Evolutionary conservation across 2,888 invertebrate species (phyloP).

Genomic region (Serrognathus titanus): DNA sequence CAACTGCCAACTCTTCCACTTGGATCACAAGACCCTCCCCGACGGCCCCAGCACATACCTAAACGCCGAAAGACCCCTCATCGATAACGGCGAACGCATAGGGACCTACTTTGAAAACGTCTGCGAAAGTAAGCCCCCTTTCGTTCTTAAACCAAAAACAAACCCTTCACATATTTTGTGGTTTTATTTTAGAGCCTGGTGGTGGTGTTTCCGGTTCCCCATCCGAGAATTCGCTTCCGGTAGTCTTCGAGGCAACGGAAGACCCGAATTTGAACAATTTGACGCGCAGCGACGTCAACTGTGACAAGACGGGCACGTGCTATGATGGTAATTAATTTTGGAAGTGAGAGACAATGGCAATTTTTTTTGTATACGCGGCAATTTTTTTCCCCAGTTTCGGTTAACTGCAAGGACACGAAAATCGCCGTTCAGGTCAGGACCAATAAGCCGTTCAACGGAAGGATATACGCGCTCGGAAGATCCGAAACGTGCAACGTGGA

Average conservation of each 20-base stretch:
- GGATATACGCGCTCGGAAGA: constrained; percentile 89
- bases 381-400: constrained; percentile 65
- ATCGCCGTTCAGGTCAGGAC: constrained; percentile 91
- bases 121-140: constrained; percentile 74
- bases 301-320: constrained; percentile 92
- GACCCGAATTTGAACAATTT: constrained; percentile 70
- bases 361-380: neutral
- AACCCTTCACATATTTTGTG: neutral
- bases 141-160: neutral
- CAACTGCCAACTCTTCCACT: constrained; percentile 88
- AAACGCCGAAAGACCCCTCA: constrained; percentile 83
- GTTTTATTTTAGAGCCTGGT: constrained; percentile 7
- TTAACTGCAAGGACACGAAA: constrained; percentile 90
- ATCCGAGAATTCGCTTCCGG: constrained; percentile 63
- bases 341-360: neutral
- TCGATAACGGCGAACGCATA: constrained; percentile 86
- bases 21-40: constrained; percentile 88
- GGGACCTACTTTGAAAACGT: constrained; percentile 88
- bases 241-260: constrained; percentile 74
- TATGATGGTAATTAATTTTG: constrained; percentile 72
- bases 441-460: constrained; percentile 91
- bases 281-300: constrained; percentile 78
- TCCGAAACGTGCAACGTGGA: constrained; percentile 95
- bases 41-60: constrained; percentile 90
- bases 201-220: constrained; percentile 33